phyloP scores from a whole-genome alignment of 2,888 invertebrate genomes.

The Troides oblongomaculatus region DNA sequence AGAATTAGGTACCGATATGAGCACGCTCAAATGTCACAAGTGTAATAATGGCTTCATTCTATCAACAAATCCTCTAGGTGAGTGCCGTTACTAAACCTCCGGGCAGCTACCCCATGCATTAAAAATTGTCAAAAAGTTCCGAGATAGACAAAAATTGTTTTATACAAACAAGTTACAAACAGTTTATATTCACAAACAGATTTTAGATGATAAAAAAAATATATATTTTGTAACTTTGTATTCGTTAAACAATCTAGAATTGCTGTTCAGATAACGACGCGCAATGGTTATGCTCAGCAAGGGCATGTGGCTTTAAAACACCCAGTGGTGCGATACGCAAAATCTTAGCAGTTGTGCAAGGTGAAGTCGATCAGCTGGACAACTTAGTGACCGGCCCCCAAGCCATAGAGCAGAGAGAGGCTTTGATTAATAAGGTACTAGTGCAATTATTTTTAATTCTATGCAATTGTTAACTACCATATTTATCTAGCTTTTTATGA shows the following conservation, averaged over 20 bases:
- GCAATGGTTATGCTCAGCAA: constrained; percentile 82
- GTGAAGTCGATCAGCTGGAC: constrained; percentile 84
- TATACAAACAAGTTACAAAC: too few species aligned
- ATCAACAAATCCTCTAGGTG: constrained; percentile 84
- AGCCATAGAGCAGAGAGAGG: constrained; percentile 83
- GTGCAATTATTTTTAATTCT: not conserved
- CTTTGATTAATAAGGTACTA: constrained; percentile 71
- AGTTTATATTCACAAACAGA: too few species aligned
- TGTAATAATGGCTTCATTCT: constrained; percentile 86
- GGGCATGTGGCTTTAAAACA: constrained; percentile 83
- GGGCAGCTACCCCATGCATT: too few species aligned
- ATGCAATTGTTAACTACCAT: too few species aligned
- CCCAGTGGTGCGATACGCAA: constrained; percentile 81
- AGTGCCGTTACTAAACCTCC: constrained; percentile 32
- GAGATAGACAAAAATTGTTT: too few species aligned
- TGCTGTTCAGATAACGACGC: constrained; percentile 73
- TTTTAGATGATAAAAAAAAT: too few species aligned
- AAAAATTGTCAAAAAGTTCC: too few species aligned
- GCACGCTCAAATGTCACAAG: constrained; percentile 88
- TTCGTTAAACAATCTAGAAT: too few species aligned
- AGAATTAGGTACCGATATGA: constrained; percentile 88
- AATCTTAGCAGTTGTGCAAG: constrained; percentile 82
- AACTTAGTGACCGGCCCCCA: constrained; percentile 77
- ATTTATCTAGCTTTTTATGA: too few species aligned
- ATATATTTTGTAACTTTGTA: too few species aligned